Percentiles rank a stretch among this genome's conserved stretches.
These are phyloP conservation scores for Dendronephthya gigantea DNA, from an alignment of 64 coral and sea anemone species.

Conservation along the genomic window DNA sequence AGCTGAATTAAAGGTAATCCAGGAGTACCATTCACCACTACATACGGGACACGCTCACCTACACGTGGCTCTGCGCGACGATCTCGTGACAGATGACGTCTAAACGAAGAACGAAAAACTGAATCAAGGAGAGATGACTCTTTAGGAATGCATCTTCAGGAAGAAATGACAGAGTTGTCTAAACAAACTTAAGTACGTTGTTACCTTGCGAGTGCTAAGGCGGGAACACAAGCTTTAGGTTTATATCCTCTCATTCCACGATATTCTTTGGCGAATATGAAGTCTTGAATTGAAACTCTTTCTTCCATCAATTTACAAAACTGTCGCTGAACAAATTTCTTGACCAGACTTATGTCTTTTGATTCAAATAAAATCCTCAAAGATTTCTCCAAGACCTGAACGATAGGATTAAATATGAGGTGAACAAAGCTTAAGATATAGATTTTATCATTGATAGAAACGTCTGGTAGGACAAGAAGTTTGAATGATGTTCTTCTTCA, in stretches of 20 bases:
- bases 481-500: no score
- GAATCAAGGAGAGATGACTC: no score
- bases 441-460: no score
- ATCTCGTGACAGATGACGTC: conserved; percentile 72
- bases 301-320: conserved; percentile 70
- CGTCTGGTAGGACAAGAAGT: no score
- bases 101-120: not conserved
- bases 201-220: conserved; percentile 71
- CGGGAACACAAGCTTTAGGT: conserved; percentile 73
- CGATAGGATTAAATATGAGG: not conserved
- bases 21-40: conserved; percentile 80
- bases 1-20: conserved; percentile 83
- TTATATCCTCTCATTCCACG: conserved; percentile 76
- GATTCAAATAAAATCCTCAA: conserved; percentile 64
- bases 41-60: conserved; percentile 84
- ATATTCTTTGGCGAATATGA: conserved; percentile 89
- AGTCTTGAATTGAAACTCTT: conserved; percentile 64
- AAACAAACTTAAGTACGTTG: no score
- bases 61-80: conserved; percentile 88
- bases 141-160: no score
- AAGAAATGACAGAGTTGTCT: not conserved
- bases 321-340: conserved; percentile 70
- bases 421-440: no score
- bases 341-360: conserved; percentile 62
- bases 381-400: conserved; percentile 70